Base-by-base conservation (phyloP, 2,888 invertebrate species). In the Nectonema munidae region DNA sequence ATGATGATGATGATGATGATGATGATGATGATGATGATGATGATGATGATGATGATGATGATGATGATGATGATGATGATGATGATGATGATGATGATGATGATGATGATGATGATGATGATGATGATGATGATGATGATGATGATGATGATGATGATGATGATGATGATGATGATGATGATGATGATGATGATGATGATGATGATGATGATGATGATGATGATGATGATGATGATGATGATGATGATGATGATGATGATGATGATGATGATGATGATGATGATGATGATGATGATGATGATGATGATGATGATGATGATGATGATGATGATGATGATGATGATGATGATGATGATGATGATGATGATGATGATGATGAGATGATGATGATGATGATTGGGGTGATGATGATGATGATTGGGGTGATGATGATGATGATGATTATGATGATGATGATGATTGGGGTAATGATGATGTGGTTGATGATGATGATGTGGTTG, bases 1-100 rank as follows among this genome's bases (percentile, higher is more conserved):
- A 25, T 25, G 25, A 25, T 25, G 25, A 25, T 25, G 25, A 25
- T 25, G 25, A 25, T 25, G 25, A 25, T 25, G 25, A 25, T 25
- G 25, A 25, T 25, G 25, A 25, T 25, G 25, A 25, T 25, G 25
- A 25, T 25, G 25, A 25, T 25, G 25, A 25, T 25, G 25, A 25
- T 25, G 25, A 25, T 25, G 25, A 9, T 25, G 25, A 25, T 25
- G 25, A 25, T 25, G 25, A 25, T 25, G 25, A 25, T 25, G 25
- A 25, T 25, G 25, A 25, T 25, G 25, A 25, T 25, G 25, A 25
- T 25, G 25, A 25, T 25, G 25, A 25, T 25, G 25, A 25, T 25
- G 25, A 9, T 25, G 25, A 25, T 25, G 25, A 25, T 25, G 25
- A 25, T 25, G 25, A 9, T 25, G 25, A 25, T 25, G 25, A 25